Percentiles rank a stretch among this genome's conserved stretches.
Conservation (phyloP, 2,113 vertebrate species). For the Archocentrus centrarchus region DNA sequence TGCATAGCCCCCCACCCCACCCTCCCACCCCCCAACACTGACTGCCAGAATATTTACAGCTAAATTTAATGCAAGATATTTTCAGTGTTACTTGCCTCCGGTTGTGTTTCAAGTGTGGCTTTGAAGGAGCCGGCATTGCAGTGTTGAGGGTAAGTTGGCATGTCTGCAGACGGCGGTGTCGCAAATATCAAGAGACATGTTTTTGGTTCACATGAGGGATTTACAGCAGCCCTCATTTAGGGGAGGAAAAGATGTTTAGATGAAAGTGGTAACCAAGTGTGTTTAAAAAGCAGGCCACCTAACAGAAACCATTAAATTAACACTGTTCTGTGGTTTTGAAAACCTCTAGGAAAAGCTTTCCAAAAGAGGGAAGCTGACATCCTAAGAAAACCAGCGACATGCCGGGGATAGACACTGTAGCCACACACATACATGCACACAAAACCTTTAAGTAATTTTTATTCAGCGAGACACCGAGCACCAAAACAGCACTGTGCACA, state of each 20-base stretch:
- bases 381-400: neutral
- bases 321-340: slow-evolving; percentile 42
- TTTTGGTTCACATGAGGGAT: slow-evolving; percentile 23
- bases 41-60: neutral
- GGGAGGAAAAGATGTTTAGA: neutral
- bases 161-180: slow-evolving; percentile 13
- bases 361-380: slow-evolving; percentile 30
- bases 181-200: slow-evolving; percentile 5
- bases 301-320: slow-evolving; percentile 48
- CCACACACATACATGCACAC: neutral
- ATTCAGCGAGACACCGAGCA: neutral
- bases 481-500: slow-evolving; percentile 5
- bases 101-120: slow-evolving; percentile 12
- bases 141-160: slow-evolving; percentile 2
- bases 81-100: neutral
- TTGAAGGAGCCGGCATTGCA: slow-evolving; percentile 8
- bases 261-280: slow-evolving; percentile 6
- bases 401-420: neutral
- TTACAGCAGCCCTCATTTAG: slow-evolving; percentile 1
- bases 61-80: neutral
- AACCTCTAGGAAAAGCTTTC: slow-evolving; percentile 27
- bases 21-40: no score
- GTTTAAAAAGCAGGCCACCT: slow-evolving; percentile 28
- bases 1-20: no score
- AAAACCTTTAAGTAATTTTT: neutral